phyloP scores from a whole-genome alignment of 1,140 invertebrate genomes.

The Nephila pilipes region DNA sequence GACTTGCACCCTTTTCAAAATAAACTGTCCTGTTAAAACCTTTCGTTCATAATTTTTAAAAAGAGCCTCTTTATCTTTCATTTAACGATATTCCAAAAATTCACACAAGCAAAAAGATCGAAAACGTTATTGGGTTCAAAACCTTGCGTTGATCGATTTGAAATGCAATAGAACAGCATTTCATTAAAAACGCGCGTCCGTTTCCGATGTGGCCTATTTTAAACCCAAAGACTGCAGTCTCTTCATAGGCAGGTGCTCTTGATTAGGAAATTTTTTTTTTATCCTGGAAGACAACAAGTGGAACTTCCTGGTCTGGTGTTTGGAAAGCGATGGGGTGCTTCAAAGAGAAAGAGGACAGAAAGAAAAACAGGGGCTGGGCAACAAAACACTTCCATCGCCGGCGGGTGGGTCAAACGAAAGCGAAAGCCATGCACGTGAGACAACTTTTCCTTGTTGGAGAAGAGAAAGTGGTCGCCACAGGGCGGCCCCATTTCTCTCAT shows the following conservation, averaged over 20 bases:
- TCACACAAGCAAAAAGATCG: no score
- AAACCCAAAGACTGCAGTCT: not conserved
- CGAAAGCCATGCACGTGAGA: slow-evolving; percentile 67
- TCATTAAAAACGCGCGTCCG: not conserved
- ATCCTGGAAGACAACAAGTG: slow-evolving; percentile 23
- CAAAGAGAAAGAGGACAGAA: slow-evolving; percentile 53
- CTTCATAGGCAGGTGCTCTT: not conserved
- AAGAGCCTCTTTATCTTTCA: no score
- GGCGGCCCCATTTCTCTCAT: not conserved
- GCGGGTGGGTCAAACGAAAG: slow-evolving; percentile 73
- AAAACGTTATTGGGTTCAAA: no score
- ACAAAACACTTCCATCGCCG: slow-evolving; percentile 57
- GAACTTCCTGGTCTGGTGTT: slow-evolving; percentile 33
- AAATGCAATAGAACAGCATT: no score
- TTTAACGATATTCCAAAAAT: no score
- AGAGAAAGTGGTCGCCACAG: slow-evolving; percentile 17
- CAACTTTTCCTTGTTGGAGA: slow-evolving; percentile 56
- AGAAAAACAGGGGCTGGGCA: slow-evolving; percentile 25
- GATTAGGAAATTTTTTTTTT: not conserved
- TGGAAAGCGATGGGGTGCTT: not conserved
- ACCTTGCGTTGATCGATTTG: no score
- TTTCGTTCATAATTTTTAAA: no score
- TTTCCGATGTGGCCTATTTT: not conserved
- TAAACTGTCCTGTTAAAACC: no score
- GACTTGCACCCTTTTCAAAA: no score